A percentile compares a stretch with the other conserved stretches of the same genome.
Conservation (phyloP, 2,113 vertebrate genomes). For the Uria aalge region DNA sequence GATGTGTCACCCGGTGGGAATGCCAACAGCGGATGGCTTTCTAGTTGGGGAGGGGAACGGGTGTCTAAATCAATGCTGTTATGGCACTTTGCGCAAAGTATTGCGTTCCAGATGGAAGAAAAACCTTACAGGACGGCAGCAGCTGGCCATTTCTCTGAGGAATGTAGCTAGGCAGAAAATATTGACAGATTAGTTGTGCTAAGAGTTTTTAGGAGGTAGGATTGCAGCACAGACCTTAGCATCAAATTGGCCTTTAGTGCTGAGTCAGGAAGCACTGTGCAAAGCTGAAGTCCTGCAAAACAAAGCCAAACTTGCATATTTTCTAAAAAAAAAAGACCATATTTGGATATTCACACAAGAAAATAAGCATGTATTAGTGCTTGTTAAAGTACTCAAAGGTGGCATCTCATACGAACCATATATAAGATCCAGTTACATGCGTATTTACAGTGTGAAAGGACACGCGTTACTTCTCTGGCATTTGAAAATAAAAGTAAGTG, state of each 20-base stretch:
- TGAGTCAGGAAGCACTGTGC: not conserved
- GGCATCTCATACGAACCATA: not conserved
- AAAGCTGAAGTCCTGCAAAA: not conserved
- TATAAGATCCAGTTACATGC: not conserved
- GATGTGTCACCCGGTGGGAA: not conserved
- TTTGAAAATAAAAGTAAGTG: not conserved
- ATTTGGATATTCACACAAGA: not conserved
- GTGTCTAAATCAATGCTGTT: not conserved
- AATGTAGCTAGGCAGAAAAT: not conserved
- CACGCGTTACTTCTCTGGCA: not conserved
- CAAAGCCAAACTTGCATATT: not conserved
- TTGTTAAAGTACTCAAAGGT: not conserved
- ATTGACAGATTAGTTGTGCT: not conserved
- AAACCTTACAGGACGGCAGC: not conserved
- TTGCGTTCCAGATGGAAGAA: not conserved
- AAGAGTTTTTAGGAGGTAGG: not conserved
- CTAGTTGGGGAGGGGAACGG: not conserved
- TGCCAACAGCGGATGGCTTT: not conserved
- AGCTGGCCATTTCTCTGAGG: not conserved
- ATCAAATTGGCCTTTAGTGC: not conserved
- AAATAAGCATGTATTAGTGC: not conserved
- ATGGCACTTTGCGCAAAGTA: not conserved
- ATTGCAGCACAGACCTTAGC: not conserved
- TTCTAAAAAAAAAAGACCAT: not conserved
- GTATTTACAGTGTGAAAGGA: not conserved